phyloP scores from a whole-genome alignment of 2,113 vertebrate species.

The Anthoscopus minutus region DNA sequence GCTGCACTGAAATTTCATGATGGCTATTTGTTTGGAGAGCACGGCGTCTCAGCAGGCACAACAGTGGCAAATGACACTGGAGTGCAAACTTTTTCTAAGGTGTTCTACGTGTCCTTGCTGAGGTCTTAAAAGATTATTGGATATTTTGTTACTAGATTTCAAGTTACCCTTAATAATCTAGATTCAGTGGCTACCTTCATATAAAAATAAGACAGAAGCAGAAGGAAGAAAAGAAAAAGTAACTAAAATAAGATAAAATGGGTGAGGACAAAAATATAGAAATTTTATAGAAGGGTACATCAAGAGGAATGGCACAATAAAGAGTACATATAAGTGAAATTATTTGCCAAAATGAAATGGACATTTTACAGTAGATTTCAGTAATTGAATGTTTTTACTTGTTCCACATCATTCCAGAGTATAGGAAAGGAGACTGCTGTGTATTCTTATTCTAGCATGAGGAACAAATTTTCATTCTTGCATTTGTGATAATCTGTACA shows the following conservation, averaged over 20 bases:
- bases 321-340: neutral
- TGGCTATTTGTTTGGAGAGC: neutral
- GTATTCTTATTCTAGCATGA: neutral
- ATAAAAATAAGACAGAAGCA: neutral
- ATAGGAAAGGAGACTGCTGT: neutral
- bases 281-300: neutral
- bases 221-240: neutral
- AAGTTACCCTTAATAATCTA: neutral
- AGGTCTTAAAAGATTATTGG: neutral
- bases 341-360: neutral
- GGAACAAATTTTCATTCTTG: neutral
- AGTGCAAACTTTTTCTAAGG: neutral
- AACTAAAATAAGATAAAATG: neutral
- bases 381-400: neutral
- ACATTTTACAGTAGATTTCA: neutral
- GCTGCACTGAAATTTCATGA: neutral
- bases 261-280: neutral
- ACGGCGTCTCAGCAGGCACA: neutral
- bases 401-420: fast-evolving
- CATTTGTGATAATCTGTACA: neutral
- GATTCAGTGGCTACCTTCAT: neutral
- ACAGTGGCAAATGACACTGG: neutral
- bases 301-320: neutral
- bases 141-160: neutral
- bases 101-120: neutral